Evolutionary conservation across 2,797 vertebrate species (phyloP), one percentile per base, ranked within the genome.

Genomic region (Lycodopsis pacificus): DNA sequence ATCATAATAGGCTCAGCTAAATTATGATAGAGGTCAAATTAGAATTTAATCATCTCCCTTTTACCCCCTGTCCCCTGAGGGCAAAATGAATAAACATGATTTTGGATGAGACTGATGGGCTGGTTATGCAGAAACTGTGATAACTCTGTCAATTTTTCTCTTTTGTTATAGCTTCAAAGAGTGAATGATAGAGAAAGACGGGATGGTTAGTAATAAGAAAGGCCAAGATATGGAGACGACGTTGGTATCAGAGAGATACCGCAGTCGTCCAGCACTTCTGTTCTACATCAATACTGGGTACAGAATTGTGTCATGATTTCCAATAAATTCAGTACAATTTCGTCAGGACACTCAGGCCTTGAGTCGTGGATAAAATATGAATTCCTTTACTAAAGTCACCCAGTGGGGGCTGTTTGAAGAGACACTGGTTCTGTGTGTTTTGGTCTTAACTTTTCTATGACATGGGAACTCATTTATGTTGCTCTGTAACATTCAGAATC

Each of bases 1-100:
- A 89, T 88, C 81, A 92, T 94, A 93, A 95, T 93, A 90, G 92
- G 90, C 87, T 94, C 84, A 78, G 79, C 92, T 91, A 91, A 94
- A 95, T 93, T 93, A 93, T 92, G 93, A 95, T 93, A 94, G 91
- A 94, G 94, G 95, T 96, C 95, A 95, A 95, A 95, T 94, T 93
- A 92, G 90, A 96, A 96, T 95, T 91, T 94, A 95, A 96, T 96
- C 92, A 93, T 93, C 83, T 92, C 91, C 86, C 87, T 92, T 92
- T 92, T 90, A 90, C 89, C 84, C 85, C 79, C 71, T 77, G 74
- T 89, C 91, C 92, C 91, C 86, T 48, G 86, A 90, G 90, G 89
- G 81, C 81, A 84, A 86, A 76, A 94, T 94, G 86, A 94, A 95
- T 95, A 96, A 96, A 95, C 91, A 95, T 92, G 92, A 90, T 59